Percentiles rank a stretch among this genome's conserved stretches.
Evolutionary conservation across 1,140 invertebrate genomes (phyloP).

Genomic region (Phymorhynchus buccinoides): DNA sequence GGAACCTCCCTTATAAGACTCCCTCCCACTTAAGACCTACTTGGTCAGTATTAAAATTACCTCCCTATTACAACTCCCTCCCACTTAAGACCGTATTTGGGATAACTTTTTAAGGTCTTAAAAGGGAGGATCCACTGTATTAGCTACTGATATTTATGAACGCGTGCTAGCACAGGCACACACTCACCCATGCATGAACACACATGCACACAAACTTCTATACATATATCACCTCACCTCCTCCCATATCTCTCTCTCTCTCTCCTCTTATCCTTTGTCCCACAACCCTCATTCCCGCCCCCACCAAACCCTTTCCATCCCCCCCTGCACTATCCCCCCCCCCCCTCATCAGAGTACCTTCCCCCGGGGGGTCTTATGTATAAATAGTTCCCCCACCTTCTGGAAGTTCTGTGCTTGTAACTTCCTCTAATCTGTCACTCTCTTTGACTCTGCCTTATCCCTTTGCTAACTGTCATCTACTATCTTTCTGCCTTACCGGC

Average conservation of each 20-base stretch:
- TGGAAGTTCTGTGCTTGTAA: too few relatives aligned
- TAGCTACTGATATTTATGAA: neutral
- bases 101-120: too few relatives aligned
- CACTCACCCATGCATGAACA: neutral
- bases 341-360: too few relatives aligned
- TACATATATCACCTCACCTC: neutral
- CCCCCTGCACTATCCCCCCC: constrained; percentile 25
- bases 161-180: neutral
- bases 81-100: too few relatives aligned
- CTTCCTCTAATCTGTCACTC: too few relatives aligned
- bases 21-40: neutral
- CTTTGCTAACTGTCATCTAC: too few relatives aligned
- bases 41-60: neutral
- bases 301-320: constrained; percentile 37
- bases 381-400: too few relatives aligned
- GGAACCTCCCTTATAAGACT: neutral
- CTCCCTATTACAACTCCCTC: too few relatives aligned
- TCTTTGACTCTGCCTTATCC: too few relatives aligned
- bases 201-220: neutral
- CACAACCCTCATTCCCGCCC: constrained; percentile 52
- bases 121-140: too few relatives aligned
- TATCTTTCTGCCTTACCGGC: too few relatives aligned
- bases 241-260: neutral
- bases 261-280: constrained; percentile 77
- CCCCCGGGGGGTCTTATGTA: too few relatives aligned